Evolutionary conservation across 2,113 vertebrate species (phyloP).

Genomic region (Anoura caudifer): DNA sequence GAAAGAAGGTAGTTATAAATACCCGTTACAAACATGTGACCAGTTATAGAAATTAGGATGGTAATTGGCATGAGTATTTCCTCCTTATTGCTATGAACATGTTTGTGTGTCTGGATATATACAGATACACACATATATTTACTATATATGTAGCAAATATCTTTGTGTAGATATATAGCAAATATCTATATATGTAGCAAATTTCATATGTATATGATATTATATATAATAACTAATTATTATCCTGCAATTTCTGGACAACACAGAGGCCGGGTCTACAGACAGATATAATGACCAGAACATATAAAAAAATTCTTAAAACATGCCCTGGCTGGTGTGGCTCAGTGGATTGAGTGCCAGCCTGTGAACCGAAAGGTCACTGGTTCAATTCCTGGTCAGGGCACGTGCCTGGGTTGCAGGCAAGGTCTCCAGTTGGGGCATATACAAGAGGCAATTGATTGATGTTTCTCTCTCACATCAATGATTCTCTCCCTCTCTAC

Average conservation of each 20-base stretch:
- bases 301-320: neutral
- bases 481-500: too few relatives aligned
- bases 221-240: neutral
- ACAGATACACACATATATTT: neutral
- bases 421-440: too few relatives aligned
- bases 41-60: neutral
- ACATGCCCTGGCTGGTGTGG: too few relatives aligned
- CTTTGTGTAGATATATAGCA: neutral
- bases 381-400: too few relatives aligned
- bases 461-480: too few relatives aligned
- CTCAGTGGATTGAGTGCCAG: too few relatives aligned
- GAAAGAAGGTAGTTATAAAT: neutral
- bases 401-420: too few relatives aligned
- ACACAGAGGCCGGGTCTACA: neutral
- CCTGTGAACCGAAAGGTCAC: too few relatives aligned
- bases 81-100: neutral
- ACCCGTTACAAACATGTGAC: neutral
- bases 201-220: neutral
- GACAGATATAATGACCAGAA: neutral
- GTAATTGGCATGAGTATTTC: neutral
- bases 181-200: neutral
- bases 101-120: neutral
- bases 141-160: neutral
- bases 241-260: neutral
- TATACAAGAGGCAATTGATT: too few relatives aligned